Evolutionary conservation across 2,888 invertebrate species (phyloP).

Genomic region (Erebia ligea): DNA sequence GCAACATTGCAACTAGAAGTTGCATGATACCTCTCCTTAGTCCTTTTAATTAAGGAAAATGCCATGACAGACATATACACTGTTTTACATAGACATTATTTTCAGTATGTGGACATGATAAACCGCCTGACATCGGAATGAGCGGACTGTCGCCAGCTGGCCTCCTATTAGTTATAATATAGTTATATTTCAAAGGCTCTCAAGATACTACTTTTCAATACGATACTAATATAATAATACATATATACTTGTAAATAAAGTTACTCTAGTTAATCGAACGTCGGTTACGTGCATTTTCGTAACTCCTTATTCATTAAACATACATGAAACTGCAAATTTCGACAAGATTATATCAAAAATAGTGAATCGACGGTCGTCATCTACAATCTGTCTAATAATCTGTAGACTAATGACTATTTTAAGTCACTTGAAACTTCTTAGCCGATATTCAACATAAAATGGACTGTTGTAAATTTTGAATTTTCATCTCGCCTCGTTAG

Average conservation of each 20-base stretch:
- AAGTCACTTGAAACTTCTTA: slow-evolving; percentile 73
- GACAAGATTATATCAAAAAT: slow-evolving; percentile 84
- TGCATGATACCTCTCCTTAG: no score
- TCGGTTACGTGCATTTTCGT: slow-evolving; percentile 64
- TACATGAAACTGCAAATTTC: slow-evolving; percentile 78
- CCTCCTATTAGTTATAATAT: slow-evolving; percentile 58
- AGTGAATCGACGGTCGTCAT: slow-evolving; percentile 76
- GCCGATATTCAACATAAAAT: slow-evolving; percentile 63
- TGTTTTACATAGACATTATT: not conserved
- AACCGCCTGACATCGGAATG: slow-evolving; percentile 54
- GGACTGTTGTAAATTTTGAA: slow-evolving; percentile 69
- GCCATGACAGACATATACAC: not conserved
- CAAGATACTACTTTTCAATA: slow-evolving; percentile 76
- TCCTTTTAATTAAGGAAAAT: not conserved
- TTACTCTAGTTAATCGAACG: slow-evolving; percentile 75
- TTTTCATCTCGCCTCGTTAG: slow-evolving; percentile 40
- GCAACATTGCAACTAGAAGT: no score
- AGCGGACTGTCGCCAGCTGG: slow-evolving; percentile 62
- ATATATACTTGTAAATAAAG: slow-evolving; percentile 81
- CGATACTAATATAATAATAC: slow-evolving; percentile 59
- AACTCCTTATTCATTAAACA: slow-evolving; percentile 65
- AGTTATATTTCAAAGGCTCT: slow-evolving; percentile 68
- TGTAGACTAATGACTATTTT: slow-evolving; percentile 72
- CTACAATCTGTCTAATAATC: slow-evolving; percentile 77
- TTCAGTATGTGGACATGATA: not conserved